Conservation (phyloP, 2,113 vertebrate genomes). For the Cichladusa arquata region DNA sequence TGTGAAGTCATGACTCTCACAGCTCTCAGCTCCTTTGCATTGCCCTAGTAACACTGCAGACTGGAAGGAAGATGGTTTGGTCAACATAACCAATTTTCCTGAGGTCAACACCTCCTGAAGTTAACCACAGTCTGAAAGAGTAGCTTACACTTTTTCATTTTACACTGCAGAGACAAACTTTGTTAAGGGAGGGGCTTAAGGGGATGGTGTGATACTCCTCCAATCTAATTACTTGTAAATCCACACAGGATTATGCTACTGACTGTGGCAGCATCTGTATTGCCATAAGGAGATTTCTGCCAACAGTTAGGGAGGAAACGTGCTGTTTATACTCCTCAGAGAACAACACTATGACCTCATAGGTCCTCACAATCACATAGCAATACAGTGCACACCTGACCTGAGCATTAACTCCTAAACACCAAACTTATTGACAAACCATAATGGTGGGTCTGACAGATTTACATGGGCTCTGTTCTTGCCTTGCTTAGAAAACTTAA, state of each 20-base stretch:
- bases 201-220: neutral
- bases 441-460: neutral
- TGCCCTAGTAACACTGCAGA: neutral
- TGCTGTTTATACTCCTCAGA: neutral
- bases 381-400: neutral
- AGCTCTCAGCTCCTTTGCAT: neutral
- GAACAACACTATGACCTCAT: accelerated
- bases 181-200: neutral
- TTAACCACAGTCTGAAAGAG: neutral
- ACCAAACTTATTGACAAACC: neutral
- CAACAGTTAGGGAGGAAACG: neutral
- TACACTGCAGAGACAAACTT: neutral
- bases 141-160: neutral
- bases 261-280: neutral
- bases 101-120: neutral
- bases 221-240: neutral
- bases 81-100: neutral
- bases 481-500: neutral
- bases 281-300: neutral
- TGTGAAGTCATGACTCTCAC: neutral
- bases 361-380: neutral
- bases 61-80: neutral
- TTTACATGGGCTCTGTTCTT: neutral
- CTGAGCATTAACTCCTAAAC: neutral
- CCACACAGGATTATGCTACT: neutral